These are phyloP conservation scores for Phorcus lineatus DNA, from an alignment of 2,888 invertebrate genomes.

Conservation along the genomic window DNA sequence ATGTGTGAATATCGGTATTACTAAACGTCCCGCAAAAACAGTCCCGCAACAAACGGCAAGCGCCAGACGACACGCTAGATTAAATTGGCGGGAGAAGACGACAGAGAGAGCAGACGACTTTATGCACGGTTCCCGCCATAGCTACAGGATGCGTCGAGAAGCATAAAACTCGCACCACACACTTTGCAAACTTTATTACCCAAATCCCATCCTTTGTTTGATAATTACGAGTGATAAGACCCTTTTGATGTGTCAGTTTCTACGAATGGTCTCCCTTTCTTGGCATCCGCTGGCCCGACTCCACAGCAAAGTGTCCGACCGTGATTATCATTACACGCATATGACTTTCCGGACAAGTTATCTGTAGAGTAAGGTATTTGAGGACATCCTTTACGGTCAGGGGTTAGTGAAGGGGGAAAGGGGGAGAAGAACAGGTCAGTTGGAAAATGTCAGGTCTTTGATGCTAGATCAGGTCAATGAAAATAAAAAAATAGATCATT, in stretches of 20 bases:
- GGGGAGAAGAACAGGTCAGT: not conserved
- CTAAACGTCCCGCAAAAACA: not conserved
- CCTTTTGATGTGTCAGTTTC: slow-evolving; percentile 22
- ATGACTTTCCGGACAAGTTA: not conserved
- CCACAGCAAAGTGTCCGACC: not conserved
- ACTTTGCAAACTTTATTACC: slow-evolving; percentile 22
- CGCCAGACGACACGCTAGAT: slow-evolving; percentile 15
- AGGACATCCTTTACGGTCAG: not conserved
- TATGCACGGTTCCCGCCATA: not conserved
- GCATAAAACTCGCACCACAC: slow-evolving; percentile 22
- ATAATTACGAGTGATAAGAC: slow-evolving; percentile 30
- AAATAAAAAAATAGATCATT: too few relatives aligned
- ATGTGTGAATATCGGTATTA: not conserved
- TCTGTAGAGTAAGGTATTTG: not conserved
- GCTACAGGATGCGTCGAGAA: slow-evolving; percentile 14
- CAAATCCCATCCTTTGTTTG: slow-evolving; percentile 28
- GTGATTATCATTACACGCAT: not conserved
- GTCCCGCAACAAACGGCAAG: not conserved
- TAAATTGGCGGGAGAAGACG: slow-evolving; percentile 10
- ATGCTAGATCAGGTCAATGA: not conserved
- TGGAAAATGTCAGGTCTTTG: slow-evolving; percentile 1
- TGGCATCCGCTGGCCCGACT: not conserved
- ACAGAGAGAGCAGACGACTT: slow-evolving; percentile 7
- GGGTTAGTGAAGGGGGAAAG: not conserved
- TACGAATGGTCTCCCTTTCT: slow-evolving; percentile 3